Evolutionary conservation across 2,113 vertebrate genomes (phyloP).

Genomic region (Osmerus eperlanus): DNA sequence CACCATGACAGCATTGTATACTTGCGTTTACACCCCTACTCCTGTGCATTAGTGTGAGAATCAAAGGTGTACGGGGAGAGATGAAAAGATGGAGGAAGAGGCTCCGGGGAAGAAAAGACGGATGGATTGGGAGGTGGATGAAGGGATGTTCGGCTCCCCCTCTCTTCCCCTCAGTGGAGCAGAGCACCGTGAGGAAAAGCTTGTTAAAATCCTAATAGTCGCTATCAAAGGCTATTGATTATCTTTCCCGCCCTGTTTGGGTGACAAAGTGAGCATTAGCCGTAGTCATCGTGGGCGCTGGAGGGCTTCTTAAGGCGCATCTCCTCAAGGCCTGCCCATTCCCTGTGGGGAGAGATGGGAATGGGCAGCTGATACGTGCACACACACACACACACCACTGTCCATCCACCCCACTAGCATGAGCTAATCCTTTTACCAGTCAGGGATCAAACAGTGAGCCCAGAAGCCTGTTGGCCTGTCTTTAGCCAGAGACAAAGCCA

Average conservation of each 20-base stretch:
- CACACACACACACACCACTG: constrained; percentile 6
- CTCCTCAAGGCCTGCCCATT: constrained; percentile 64
- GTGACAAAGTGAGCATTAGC: constrained; percentile 81
- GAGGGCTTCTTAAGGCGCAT: constrained; percentile 66
- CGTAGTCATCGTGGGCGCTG: constrained; percentile 45
- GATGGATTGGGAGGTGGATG: constrained; percentile 40
- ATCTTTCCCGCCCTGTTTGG: constrained; percentile 78
- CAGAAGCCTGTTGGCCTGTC: background rate
- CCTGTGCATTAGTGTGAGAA: background rate
- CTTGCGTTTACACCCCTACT: background rate
- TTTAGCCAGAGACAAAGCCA: background rate
- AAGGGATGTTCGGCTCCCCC: constrained; percentile 45
- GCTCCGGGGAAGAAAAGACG: constrained; percentile 14
- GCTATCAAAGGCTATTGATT: constrained; percentile 84
- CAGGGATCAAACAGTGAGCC: background rate
- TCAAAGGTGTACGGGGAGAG: constrained; percentile 13
- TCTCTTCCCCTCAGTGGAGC: constrained; percentile 57
- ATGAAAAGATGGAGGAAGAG: constrained; percentile 10
- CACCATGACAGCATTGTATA: background rate
- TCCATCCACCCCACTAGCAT: background rate
- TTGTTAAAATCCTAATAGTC: constrained; percentile 75
- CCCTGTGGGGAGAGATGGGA: constrained; percentile 13
- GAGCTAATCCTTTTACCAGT: background rate
- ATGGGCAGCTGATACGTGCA: background rate
- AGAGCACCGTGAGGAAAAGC: constrained; percentile 73